Conservation (phyloP, 2,888 invertebrate genomes). For the Pecten maximus region DNA sequence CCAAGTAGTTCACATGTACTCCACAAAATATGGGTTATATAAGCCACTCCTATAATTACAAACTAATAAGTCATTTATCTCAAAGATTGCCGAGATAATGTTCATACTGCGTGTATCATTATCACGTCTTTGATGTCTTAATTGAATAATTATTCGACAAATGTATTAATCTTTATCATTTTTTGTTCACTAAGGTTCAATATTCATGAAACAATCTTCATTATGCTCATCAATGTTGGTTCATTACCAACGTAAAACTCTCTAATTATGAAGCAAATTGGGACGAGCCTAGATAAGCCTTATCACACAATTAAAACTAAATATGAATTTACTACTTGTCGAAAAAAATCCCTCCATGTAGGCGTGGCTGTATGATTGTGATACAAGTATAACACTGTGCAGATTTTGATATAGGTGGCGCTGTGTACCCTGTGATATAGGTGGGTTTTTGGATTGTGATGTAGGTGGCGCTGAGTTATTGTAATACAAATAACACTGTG, state of each 20-base stretch:
- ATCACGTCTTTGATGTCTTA: not conserved
- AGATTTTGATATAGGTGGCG: not conserved
- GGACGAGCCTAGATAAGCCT: too few relatives aligned
- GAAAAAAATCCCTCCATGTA: too few relatives aligned
- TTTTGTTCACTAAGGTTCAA: not conserved
- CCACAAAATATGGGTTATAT: not conserved
- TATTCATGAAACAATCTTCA: not conserved
- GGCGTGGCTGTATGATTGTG: not conserved
- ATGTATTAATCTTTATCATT: not conserved
- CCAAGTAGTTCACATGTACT: not conserved
- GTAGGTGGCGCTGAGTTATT: not conserved
- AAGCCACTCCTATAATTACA: not conserved
- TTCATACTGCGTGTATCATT: not conserved
- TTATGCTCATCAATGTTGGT: not conserved
- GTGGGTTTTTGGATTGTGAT: not conserved
- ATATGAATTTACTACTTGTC: too few relatives aligned
- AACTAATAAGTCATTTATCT: conserved; percentile 24
- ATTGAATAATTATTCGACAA: not conserved
- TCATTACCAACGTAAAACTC: not conserved
- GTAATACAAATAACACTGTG: not conserved
- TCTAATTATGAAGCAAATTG: not conserved
- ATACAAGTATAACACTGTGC: not conserved
- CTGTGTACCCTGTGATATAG: too few relatives aligned
- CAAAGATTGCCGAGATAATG: conserved; percentile 8
- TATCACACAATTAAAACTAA: too few relatives aligned